phyloP scores from a whole-genome alignment of 2,888 invertebrate genomes.

The Drosophila longiperda region DNA sequence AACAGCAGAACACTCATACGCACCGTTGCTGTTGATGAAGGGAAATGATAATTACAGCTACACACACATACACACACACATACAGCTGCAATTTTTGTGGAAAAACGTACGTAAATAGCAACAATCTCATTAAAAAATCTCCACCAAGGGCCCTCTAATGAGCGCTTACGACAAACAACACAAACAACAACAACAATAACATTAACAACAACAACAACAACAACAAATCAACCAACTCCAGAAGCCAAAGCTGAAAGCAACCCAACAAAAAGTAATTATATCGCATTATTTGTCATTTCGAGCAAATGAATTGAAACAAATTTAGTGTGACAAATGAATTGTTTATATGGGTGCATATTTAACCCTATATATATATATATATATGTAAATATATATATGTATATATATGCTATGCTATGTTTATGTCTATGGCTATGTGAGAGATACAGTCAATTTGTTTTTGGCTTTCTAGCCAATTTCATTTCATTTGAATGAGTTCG shows the following conservation, averaged over 20 bases:
- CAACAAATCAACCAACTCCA: conserved; percentile 7
- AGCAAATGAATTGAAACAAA: conserved; percentile 84
- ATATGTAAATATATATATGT: background rate
- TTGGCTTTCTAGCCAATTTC: conserved; percentile 73
- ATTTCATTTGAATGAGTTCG: conserved; percentile 70
- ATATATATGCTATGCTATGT: background rate
- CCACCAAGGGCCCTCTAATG: conserved; percentile 58
- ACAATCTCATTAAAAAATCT: conserved; percentile 82
- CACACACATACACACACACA: conserved; percentile 20
- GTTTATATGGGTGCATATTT: conserved; percentile 53
- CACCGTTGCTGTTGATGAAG: conserved; percentile 68
- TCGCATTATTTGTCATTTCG: conserved; percentile 80
- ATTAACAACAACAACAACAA: background rate
- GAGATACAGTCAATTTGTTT: conserved; percentile 70
- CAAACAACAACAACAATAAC: background rate
- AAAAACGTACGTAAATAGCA: conserved; percentile 82
- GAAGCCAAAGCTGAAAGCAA: conserved; percentile 15
- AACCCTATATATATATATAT: background rate
- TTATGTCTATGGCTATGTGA: background rate
- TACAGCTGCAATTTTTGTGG: conserved; percentile 68
- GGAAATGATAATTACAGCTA: conserved; percentile 79
- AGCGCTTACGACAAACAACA: conserved; percentile 39
- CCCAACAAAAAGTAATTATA: conserved; percentile 71
- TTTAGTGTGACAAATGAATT: conserved; percentile 84
- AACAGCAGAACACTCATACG: conserved; percentile 63